Conservation (phyloP, 2,113 vertebrate genomes). For the Melanerpes aurifrons region DNA sequence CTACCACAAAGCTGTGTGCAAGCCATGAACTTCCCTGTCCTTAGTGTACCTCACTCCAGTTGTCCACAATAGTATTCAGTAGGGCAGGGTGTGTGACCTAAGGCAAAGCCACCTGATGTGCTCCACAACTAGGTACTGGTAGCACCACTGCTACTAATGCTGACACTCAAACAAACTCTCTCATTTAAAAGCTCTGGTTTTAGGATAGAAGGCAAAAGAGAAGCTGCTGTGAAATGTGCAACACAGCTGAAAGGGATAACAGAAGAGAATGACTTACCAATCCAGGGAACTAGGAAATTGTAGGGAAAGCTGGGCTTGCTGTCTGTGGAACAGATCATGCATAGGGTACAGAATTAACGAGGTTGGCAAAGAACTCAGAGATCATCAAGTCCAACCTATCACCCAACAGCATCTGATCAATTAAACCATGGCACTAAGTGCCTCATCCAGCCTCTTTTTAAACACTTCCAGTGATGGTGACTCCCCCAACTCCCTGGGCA, state of each 20-base stretch:
- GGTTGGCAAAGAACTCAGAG: no score
- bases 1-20: neutral
- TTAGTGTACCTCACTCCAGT: neutral
- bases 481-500: no score
- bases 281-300: constrained; percentile 29
- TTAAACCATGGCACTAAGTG: no score
- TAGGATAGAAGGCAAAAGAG: neutral
- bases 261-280: constrained; percentile 24
- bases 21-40: neutral
- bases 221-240: neutral
- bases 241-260: neutral
- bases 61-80: neutral
- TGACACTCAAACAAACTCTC: neutral
- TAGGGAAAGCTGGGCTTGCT: neutral
- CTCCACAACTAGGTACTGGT: neutral
- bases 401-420: no score
- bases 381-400: no score
- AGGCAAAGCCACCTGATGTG: neutral
- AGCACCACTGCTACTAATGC: neutral
- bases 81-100: neutral
- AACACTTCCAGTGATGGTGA: no score
- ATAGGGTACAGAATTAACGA: no score
- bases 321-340: constrained; percentile 1
- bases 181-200: neutral
- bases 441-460: no score